phyloP scores from a whole-genome alignment of 2,888 invertebrate species.

The Euzetes globulus region DNA sequence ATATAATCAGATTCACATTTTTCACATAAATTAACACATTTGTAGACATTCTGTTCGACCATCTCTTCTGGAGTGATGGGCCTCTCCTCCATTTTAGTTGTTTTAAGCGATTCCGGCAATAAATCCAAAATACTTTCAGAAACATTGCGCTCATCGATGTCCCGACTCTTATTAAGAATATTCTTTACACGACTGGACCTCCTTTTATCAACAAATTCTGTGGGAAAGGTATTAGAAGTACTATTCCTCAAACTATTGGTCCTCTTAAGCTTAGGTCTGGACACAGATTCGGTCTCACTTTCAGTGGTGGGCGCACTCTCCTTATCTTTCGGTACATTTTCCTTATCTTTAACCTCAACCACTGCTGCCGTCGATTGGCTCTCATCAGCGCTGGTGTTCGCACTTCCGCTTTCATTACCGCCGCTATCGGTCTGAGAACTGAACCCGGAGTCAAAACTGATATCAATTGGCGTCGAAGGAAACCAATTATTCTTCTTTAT shows the following conservation, averaged over 20 bases:
- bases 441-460: not conserved
- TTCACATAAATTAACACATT: not conserved
- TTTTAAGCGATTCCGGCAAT: slow-evolving; percentile 26
- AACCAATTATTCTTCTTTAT: slow-evolving; percentile 1
- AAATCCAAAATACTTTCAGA: slow-evolving; percentile 30
- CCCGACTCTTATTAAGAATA: slow-evolving; percentile 25
- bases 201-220: slow-evolving; percentile 37
- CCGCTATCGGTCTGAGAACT: not conserved
- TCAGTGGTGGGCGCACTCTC: not conserved
- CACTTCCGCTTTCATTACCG: slow-evolving; percentile 6
- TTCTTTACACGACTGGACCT: slow-evolving; percentile 35
- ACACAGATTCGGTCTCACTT: not conserved
- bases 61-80: not conserved
- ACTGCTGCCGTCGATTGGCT: slow-evolving; percentile 1
- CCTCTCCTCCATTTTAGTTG: not conserved
- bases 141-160: slow-evolving; percentile 31
- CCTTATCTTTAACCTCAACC: not conserved
- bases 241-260: slow-evolving; percentile 9
- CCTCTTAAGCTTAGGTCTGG: not conserved
- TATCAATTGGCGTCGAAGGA: slow-evolving; percentile 1
- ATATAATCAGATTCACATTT: slow-evolving; percentile 2
- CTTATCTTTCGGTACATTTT: not conserved
- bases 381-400: slow-evolving; percentile 27
- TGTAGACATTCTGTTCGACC: slow-evolving; percentile 4
- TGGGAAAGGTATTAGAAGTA: slow-evolving; percentile 30